These are phyloP conservation scores for Podarcis muralis DNA, from an alignment of 2,113 vertebrate genomes.

Conservation along the genomic window DNA sequence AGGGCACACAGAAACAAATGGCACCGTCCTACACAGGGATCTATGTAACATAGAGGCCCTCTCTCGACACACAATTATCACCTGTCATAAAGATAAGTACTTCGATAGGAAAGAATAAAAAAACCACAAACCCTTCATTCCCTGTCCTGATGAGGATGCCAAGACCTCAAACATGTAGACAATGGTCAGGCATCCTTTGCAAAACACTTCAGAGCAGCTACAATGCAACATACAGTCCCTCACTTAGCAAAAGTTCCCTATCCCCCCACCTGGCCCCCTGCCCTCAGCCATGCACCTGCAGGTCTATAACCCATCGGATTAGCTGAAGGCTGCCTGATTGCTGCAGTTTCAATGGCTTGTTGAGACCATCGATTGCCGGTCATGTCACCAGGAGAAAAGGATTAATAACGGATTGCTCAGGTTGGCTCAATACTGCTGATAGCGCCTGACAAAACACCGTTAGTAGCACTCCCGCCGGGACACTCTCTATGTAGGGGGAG, in stretches of 20 bases:
- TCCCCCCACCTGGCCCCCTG: conserved; percentile 26
- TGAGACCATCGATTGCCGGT: conserved; percentile 78
- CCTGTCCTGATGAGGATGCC: background rate
- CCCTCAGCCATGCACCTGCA: conserved; percentile 5
- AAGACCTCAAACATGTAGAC: background rate
- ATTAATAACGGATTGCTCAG: conserved; percentile 82
- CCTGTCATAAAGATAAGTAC: background rate
- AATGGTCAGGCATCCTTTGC: background rate
- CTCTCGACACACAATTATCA: background rate
- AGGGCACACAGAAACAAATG: background rate
- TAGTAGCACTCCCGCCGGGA: conserved; percentile 71
- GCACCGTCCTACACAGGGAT: background rate
- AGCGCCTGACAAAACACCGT: conserved; percentile 75
- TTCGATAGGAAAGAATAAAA: background rate
- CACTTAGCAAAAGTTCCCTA: conserved; percentile 11
- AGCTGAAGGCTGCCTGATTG: conserved; percentile 74
- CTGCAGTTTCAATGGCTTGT: conserved; percentile 80
- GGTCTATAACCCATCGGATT: conserved; percentile 70
- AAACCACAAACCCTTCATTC: background rate
- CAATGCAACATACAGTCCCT: background rate
- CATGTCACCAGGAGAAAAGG: conserved; percentile 79
- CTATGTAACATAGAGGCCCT: background rate
- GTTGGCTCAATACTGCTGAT: conserved; percentile 81
- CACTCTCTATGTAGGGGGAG: conserved; percentile 57
- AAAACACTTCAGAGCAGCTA: background rate